phyloP scores from a whole-genome alignment of 2,797 vertebrate species.

The Agapornis canus region DNA sequence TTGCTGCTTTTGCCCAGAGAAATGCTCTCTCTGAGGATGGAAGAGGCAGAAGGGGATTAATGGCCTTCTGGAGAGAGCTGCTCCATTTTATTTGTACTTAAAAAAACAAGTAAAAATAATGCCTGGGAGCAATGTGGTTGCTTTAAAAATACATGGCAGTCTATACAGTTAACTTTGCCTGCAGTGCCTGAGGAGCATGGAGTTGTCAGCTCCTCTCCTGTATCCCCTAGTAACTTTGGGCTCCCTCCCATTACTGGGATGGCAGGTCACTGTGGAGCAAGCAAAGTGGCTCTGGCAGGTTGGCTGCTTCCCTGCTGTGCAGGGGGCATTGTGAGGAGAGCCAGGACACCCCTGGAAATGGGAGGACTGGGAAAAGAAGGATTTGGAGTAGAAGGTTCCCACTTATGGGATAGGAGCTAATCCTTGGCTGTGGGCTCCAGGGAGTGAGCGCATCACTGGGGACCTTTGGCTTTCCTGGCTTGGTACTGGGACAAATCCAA shows the following conservation, averaged over 20 bases:
- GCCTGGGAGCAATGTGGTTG: neutral
- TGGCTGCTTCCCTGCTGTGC: neutral
- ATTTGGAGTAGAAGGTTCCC: neutral
- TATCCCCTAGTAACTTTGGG: neutral
- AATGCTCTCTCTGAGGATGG: slow-evolving; percentile 4
- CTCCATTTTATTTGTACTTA: neutral
- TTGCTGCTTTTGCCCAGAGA: slow-evolving; percentile 49
- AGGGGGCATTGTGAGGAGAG: neutral
- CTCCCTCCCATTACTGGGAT: neutral
- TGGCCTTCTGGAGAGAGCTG: slow-evolving; percentile 38
- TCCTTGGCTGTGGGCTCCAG: neutral
- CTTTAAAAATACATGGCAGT: neutral
- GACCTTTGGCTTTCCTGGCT: fast-evolving
- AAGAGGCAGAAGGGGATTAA: slow-evolving; percentile 55
- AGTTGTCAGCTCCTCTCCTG: neutral
- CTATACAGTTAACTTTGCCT: slow-evolving; percentile 37
- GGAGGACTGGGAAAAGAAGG: neutral
- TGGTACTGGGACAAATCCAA: fast-evolving
- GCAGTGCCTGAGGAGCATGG: neutral
- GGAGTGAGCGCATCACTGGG: fast-evolving
- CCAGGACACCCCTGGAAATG: neutral
- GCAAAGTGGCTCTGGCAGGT: neutral
- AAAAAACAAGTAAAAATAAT: neutral
- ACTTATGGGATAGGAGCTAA: fast-evolving
- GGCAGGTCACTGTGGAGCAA: neutral